Evolutionary conservation across 2,797 vertebrate species (phyloP).

Genomic region (Thripadectes ignobilis): DNA sequence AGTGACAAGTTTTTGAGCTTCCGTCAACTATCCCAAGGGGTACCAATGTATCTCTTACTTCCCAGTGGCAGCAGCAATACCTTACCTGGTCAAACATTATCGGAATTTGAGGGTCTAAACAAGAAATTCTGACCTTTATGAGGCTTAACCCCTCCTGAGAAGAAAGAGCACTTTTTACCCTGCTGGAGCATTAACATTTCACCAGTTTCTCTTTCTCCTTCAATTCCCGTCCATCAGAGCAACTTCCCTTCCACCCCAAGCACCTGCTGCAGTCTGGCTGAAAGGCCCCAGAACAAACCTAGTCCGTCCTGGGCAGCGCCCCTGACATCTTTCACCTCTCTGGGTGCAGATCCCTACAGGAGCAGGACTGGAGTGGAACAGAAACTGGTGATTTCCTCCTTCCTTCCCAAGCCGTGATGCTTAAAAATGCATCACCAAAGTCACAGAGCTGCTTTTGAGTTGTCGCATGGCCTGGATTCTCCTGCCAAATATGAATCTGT

Average conservation of each 20-base stretch:
- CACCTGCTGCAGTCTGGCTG: not conserved
- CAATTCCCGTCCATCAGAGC: not conserved
- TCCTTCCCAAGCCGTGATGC: not conserved
- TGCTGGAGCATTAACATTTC: accelerated
- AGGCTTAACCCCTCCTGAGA: not conserved
- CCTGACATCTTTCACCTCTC: not conserved
- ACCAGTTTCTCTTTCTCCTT: not conserved
- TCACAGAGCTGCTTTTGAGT: not conserved
- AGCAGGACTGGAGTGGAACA: not conserved
- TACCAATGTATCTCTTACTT: not conserved
- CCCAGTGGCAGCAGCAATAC: not conserved
- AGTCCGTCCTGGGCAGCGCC: not conserved
- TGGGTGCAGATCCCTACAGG: not conserved
- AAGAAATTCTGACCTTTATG: not conserved
- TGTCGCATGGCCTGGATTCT: not conserved
- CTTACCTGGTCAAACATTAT: not conserved
- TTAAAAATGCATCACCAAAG: not conserved
- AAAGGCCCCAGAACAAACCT: not conserved
- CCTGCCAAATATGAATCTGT: accelerated
- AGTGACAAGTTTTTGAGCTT: not conserved
- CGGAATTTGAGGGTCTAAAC: not conserved
- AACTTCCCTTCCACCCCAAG: not conserved
- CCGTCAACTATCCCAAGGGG: not conserved
- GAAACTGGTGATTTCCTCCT: not conserved
- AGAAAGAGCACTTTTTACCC: not conserved